Conservation (phyloP, 2,797 vertebrate species). For the Mormyrops boulengeri region DNA sequence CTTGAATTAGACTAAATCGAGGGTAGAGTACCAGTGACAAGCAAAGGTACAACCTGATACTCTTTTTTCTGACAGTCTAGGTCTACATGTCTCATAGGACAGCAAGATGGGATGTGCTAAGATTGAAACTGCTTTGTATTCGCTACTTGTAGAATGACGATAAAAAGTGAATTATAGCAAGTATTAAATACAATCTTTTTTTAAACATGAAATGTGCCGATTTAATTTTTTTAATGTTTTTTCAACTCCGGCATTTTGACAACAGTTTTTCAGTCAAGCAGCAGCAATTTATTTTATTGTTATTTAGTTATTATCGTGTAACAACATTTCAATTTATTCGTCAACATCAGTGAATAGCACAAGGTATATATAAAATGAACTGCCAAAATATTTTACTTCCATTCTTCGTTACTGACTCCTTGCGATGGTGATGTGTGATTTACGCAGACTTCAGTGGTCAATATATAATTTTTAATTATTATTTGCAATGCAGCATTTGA, state of each 20-base stretch:
- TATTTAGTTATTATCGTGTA: not conserved
- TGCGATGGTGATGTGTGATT: not conserved
- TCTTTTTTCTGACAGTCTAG: not conserved
- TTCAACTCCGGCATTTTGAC: not conserved
- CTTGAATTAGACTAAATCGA: not conserved
- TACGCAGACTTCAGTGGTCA: not conserved
- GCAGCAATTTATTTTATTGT: not conserved
- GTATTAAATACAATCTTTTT: not conserved
- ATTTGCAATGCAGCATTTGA: constrained; percentile 10
- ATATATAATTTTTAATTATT: not conserved
- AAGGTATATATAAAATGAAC: not conserved
- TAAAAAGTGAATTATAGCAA: not conserved
- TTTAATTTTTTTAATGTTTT: not conserved
- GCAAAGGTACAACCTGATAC: not conserved
- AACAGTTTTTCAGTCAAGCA: not conserved
- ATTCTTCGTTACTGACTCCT: not conserved
- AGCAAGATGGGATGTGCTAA: not conserved
- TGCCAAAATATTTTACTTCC: not conserved
- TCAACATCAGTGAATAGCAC: not conserved
- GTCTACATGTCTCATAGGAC: not conserved
- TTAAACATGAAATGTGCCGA: not conserved
- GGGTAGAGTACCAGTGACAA: not conserved
- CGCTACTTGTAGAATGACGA: not conserved
- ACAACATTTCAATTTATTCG: not conserved
- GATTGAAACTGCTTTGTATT: not conserved